phyloP scores from a whole-genome alignment of 1,140 invertebrate genomes.

The Cyrtorhinus lividipennis region DNA sequence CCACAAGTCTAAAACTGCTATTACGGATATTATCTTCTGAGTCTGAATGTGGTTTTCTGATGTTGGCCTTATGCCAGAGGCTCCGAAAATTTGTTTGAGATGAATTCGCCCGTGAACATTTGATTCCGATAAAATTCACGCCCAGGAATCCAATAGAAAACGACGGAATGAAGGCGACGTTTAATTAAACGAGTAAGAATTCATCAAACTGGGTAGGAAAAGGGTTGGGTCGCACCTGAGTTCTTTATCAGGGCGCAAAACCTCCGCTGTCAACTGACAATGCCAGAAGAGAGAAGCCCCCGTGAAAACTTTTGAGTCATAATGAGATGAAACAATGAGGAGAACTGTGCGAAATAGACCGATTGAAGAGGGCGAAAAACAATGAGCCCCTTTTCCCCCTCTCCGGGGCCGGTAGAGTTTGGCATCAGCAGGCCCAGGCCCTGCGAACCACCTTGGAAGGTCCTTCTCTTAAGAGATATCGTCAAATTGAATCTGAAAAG shows the following conservation, averaged over 20 bases:
- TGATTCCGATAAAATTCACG: slow-evolving; percentile 3
- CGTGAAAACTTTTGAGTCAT: not conserved
- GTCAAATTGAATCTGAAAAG: slow-evolving; percentile 10
- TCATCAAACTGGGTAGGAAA: not conserved
- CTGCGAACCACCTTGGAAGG: not conserved
- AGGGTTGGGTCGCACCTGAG: slow-evolving; percentile 2
- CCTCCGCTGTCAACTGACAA: slow-evolving; percentile 1
- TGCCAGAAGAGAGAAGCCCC: not conserved
- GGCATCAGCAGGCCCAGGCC: not conserved
- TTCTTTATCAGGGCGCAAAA: not conserved
- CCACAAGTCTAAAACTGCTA: no score
- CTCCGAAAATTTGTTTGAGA: no score
- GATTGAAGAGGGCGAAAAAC: slow-evolving; percentile 4
- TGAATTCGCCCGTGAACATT: no score
- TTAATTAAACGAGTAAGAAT: slow-evolving; percentile 9
- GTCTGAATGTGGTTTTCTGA: no score
- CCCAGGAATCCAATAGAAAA: not conserved
- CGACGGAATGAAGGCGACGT: not conserved
- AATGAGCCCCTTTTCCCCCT: slow-evolving; percentile 3
- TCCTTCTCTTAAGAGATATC: not conserved
- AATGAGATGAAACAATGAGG: slow-evolving; percentile 9
- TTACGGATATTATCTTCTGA: no score
- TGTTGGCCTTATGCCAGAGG: no score
- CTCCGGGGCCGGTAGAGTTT: not conserved
- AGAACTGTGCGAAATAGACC: not conserved